phyloP scores from a whole-genome alignment of 2,113 vertebrate species.

The Balaenoptera acutorostrata region DNA sequence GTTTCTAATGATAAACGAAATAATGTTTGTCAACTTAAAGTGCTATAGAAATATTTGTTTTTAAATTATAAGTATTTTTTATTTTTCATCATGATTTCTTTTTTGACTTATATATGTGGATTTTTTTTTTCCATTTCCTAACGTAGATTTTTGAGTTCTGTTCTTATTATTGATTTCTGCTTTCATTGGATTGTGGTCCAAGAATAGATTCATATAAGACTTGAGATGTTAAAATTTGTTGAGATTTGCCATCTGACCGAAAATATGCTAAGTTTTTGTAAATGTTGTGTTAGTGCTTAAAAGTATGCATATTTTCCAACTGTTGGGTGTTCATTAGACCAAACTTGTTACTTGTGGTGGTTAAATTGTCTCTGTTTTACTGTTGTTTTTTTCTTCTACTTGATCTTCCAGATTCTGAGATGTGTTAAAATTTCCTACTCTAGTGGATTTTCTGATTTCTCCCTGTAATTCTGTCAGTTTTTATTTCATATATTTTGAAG shows the following conservation, averaged over 20 bases:
- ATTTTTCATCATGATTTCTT: neutral
- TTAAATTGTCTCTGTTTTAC: neutral
- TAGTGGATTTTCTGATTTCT: neutral
- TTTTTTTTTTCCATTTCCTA: neutral
- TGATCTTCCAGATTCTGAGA: neutral
- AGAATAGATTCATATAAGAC: neutral
- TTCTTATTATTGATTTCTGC: neutral
- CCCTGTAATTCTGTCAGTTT: neutral
- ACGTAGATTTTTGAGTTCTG: neutral
- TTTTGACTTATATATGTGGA: neutral
- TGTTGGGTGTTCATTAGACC: neutral
- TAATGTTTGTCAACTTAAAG: neutral
- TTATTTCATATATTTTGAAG: neutral
- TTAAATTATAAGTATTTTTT: slow-evolving; percentile 14
- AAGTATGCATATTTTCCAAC: neutral
- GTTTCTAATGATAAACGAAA: neutral
- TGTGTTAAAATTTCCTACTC: neutral
- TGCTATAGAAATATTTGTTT: neutral
- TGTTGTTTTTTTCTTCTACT: neutral
- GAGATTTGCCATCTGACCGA: neutral
- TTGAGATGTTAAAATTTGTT: neutral
- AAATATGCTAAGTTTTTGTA: neutral
- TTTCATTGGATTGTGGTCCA: neutral
- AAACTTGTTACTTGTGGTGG: neutral
- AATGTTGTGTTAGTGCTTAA: neutral